Evolutionary conservation across 2,888 invertebrate species (phyloP), one percentile per base, ranked within the genome.

Genomic region (Xylophagus ater): DNA sequence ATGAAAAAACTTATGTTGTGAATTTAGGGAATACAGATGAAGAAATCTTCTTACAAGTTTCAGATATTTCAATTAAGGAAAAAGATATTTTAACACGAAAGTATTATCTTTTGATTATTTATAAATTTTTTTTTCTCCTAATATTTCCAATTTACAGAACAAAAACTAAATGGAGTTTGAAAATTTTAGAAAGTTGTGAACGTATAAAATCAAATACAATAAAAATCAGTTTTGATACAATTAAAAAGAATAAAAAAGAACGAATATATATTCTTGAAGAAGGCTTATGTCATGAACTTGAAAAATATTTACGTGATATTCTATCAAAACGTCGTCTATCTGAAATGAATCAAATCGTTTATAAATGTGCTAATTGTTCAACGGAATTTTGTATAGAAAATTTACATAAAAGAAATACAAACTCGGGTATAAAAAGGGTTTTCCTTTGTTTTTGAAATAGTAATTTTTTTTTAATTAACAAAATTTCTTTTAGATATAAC

Each of bases 321-420:
- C 60, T 72, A 4, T 68, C 65, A 3, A 55, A 62, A 31, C 64
- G 70, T 24, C 61, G 69, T 35, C 62, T 72, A 33, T 55, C 51
- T 21, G 67, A 68, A 49, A 65, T 69, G 57, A 70, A 69, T 42
- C 67, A 71, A 49, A 63, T 57, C 18, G 54, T 67, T 3, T 73
- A 68, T 52, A 63, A 65, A 46, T 80, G 80, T 53, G 70, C 78
- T 53, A 77, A 74, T 53, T 80, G 80, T 49, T 68, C 69, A 3
- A 66, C 72, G 8, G 68, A 73, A 46, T 79, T 79, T 56, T 70
- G 70, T 2, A 65, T 66, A 41, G 72, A 74, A 47, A 59, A 49
- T 15, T n/a, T n/a, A n/a, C n/a, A n/a, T n/a, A n/a, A n/a, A n/a
- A n/a, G n/a, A n/a, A n/a, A n/a, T n/a, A 26, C 28, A 26, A 54